Base-by-base conservation (phyloP, 35 echinoderm and acorn worm genomes). In the Stichopus chloronotus region DNA sequence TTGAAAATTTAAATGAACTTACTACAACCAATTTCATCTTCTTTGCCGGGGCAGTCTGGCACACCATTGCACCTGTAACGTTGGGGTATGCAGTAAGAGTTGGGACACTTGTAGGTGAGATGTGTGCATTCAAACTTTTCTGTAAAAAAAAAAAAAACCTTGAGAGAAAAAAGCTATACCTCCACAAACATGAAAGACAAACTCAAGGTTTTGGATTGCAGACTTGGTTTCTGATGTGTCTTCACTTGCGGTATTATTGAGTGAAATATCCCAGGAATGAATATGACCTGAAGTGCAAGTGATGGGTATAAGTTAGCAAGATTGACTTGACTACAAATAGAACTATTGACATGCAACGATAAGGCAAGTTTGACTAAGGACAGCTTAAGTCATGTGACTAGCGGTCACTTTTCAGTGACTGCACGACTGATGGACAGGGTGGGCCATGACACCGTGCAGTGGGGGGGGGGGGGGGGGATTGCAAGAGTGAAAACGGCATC, bases 41-140 rank as follows among this genome's bases (percentile, higher is more conserved):
- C 83, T 54, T 68, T 17, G 21, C 82, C 57, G 11, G 92, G 92
- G 54, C 92, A 93, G 68, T 93, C 92, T 0, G 12, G n/a, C 87
- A 43, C 5, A 58, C 56, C 55, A 88, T 93, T 87, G 87, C 92
- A 93, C 57, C 92, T 61, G 55, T 72, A 78, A 14, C 57, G 92
- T 21, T 87, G 83, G 2, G 92, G 92, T 17, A 93, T 93, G 68
- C 92, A 93, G 30, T 93, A 93, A 4, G 92, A 88, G 6, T 55
- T 7, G 19, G 92, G 92, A 88, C 92, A 87, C 54, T 93, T 93
- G 14, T 76, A 88, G 4, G 22, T 78, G 5, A n/a, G 52, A 2
- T 74, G n/a, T n/a, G 61, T 25, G 59, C 84, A 87, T 76, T 88
- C 55, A 93, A 87, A 88, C 9, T 7, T 17, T 78, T 93, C 92